Base-by-base conservation (phyloP, 2,888 invertebrate species). In the Hypomecis atomaria region DNA sequence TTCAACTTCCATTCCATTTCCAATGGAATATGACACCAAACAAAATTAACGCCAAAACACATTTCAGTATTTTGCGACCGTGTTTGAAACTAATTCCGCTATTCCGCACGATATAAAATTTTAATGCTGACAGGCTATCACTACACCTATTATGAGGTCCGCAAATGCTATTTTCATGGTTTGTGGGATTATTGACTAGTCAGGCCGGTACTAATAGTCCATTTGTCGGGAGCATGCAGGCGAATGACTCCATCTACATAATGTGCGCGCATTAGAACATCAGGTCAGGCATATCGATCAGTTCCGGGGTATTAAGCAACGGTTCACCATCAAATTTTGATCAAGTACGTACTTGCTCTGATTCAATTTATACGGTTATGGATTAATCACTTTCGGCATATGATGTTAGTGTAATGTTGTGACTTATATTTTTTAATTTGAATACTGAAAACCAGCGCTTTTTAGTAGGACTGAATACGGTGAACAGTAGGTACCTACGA, bases 241-340 rank as follows among this genome's bases (percentile, higher is more conserved):
- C 59, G 52, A 66, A 71, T 66, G 60, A 65, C 69, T 69, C 45
- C 62, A 70, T 70, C 66, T 68, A 70, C 64, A 70, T 71, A 65
- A 61, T 67, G 70, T 62, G 63, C 45, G 62, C 52, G 50, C 45
- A 63, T 36, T 56, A 64, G 59, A 59, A 45, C 64, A 36, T 38
- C 45, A 43, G 63, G 43, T 63, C 58, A 54, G 48, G 42, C 36
- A 56, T 49, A 40, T 64, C 49, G 45, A 59, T 45, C 64, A 49
- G 44, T 23, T 47, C 49, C 42, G n/a, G 59, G 45, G 38, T 34
- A 57, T 38, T 44, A 42, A 42, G 44, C 59, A 53, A 23, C 40
- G 40, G 55, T 13, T 49, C 36, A 9, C 44, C 44, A 44, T 56
- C 49, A 44, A 47, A 60, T 54, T 54, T 11, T 36, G 52, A 55